A percentile compares a stretch with the other conserved stretches of the same genome.
These are phyloP conservation scores for Hypomesus transpacificus DNA, from an alignment of 2,113 vertebrate genomes.

Conservation along the genomic window DNA sequence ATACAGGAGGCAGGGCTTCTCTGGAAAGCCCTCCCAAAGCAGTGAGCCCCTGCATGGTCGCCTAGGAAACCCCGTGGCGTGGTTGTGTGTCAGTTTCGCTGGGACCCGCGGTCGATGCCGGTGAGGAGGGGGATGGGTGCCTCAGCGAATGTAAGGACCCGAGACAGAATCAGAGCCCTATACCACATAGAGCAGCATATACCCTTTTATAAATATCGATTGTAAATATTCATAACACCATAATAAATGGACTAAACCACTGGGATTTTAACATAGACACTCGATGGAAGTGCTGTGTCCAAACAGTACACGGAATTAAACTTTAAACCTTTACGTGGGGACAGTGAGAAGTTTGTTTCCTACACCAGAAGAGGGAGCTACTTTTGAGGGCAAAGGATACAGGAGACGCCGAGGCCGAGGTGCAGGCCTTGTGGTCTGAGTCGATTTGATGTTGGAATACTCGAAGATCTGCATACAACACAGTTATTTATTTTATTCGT, in stretches of 20 bases:
- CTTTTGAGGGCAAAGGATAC: conserved; percentile 73
- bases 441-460: conserved; percentile 73
- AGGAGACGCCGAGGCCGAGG: conserved; percentile 87
- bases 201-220: conserved; percentile 72
- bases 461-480: conserved; percentile 50
- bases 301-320: conserved; percentile 68
- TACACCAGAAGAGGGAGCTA: conserved; percentile 67
- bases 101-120: conserved; percentile 80
- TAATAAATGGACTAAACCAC: conserved; percentile 63
- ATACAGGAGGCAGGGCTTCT: conserved; percentile 46
- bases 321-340: conserved; percentile 67
- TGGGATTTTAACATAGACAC: conserved; percentile 58
- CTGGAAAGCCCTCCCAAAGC: conserved; percentile 51
- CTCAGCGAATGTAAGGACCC: conserved; percentile 71
- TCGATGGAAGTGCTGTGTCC: conserved; percentile 65
- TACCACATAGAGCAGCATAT: conserved; percentile 73
- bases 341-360: conserved; percentile 74
- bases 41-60: conserved; percentile 80
- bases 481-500: conserved; percentile 48
- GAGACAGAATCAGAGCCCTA: conserved; percentile 75
- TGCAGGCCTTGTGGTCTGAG: conserved; percentile 77
- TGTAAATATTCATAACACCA: conserved; percentile 68
- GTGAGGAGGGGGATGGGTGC: conserved; percentile 88
- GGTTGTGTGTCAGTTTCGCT: conserved; percentile 89
- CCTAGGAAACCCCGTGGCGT: conserved; percentile 86